Percentiles rank a stretch among this genome's conserved stretches.
phyloP scores from a whole-genome alignment of 2,797 vertebrate species.

The Echiichthys vipera region DNA sequence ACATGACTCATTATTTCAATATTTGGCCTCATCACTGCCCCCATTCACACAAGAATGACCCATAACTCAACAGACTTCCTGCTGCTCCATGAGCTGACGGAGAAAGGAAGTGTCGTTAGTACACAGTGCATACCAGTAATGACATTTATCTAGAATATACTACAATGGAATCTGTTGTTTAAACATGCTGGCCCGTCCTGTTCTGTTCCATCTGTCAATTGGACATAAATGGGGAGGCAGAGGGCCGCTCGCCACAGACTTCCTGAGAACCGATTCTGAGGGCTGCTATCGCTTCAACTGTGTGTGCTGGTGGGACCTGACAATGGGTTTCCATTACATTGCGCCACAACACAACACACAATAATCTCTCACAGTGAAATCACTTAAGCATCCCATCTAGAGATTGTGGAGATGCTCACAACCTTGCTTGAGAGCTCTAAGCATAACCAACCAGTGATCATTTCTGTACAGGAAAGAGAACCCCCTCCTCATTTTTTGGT shows the following conservation, averaged over 20 bases:
- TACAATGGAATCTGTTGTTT: slow-evolving; percentile 69
- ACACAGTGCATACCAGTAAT: slow-evolving; percentile 52
- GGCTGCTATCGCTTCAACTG: slow-evolving; percentile 16
- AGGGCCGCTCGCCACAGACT: slow-evolving; percentile 24
- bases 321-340: slow-evolving; percentile 50
- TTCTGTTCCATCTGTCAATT: slow-evolving; percentile 57
- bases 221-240: slow-evolving; percentile 36
- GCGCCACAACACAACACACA: slow-evolving; percentile 27
- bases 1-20: slow-evolving; percentile 10
- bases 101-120: slow-evolving; percentile 52
- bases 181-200: slow-evolving; percentile 56
- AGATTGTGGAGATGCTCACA: slow-evolving; percentile 12
- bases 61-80: slow-evolving; percentile 59
- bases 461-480: slow-evolving; percentile 15
- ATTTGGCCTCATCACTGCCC: slow-evolving; percentile 2
- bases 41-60: slow-evolving; percentile 12
- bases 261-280: slow-evolving; percentile 42
- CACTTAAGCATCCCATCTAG: slow-evolving; percentile 15
- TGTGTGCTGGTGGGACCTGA: slow-evolving; percentile 25
- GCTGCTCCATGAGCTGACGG: slow-evolving; percentile 43
- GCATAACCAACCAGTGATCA: slow-evolving; percentile 3
- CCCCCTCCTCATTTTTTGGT: background rate
- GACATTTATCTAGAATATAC: slow-evolving; percentile 62
- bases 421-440: background rate
- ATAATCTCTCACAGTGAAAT: slow-evolving; percentile 20